These are phyloP conservation scores for Parasteatoda lunata DNA, from an alignment of 2,888 invertebrate genomes.

Conservation along the genomic window DNA sequence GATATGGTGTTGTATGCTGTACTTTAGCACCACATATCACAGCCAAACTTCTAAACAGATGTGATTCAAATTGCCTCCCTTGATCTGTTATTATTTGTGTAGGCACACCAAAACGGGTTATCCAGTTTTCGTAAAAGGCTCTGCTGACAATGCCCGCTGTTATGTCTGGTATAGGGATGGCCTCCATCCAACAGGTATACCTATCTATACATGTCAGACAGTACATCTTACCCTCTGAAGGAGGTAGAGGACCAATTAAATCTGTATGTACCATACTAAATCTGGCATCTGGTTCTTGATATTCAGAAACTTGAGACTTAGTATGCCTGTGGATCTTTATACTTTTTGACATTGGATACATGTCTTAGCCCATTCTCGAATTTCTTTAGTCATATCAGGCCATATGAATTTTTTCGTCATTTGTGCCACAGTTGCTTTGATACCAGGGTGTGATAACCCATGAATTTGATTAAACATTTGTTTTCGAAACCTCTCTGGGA, in stretches of 20 bases:
- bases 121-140: conserved; percentile 74
- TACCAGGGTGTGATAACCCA: conserved; percentile 6
- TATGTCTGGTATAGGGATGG: conserved; percentile 70
- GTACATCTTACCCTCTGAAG: not conserved
- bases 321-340: not conserved
- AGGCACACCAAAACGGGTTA: conserved; percentile 73
- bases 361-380: conserved; percentile 6
- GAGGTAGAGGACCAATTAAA: no score
- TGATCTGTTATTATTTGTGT: conserved; percentile 1
- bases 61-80: not conserved
- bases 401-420: not conserved
- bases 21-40: not conserved
- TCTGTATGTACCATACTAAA: not conserved
- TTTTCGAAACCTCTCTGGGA: conserved; percentile 1
- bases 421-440: not conserved
- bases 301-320: not conserved
- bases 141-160: conserved; percentile 73
- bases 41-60: not conserved
- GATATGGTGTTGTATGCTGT: conserved; percentile 3
- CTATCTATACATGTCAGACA: not conserved
- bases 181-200: conserved; percentile 51
- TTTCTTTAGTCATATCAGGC: not conserved
- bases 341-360: not conserved
- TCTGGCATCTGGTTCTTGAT: conserved; percentile 21
- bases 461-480: conserved; percentile 13